phyloP scores from a whole-genome alignment of 2,113 vertebrate genomes.

The Platysteira castanea region DNA sequence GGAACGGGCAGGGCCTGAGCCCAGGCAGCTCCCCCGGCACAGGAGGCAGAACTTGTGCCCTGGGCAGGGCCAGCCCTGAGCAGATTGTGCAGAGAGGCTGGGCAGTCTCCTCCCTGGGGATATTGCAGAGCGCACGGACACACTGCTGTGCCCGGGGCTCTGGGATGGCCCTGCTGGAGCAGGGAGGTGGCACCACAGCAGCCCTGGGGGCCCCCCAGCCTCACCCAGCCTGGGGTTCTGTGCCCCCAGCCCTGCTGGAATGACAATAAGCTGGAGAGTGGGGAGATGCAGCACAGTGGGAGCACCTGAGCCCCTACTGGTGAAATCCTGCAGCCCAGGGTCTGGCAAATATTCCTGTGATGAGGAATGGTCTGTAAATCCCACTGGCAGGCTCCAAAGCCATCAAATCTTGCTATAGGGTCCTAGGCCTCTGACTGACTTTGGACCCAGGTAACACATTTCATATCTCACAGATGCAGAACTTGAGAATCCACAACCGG shows the following conservation, averaged over 20 bases:
- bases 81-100: too few relatives aligned
- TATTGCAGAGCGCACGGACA: not conserved
- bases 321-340: not conserved
- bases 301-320: not conserved
- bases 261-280: not conserved
- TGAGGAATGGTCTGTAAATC: not conserved
- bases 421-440: not conserved
- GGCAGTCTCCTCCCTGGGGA: not conserved
- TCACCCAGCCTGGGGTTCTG: fast-evolving
- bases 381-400: not conserved
- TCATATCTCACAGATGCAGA: not conserved
- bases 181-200: not conserved
- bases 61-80: too few relatives aligned
- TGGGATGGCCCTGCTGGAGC: not conserved
- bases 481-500: not conserved
- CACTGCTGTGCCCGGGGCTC: not conserved
- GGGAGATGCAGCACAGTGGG: not conserved
- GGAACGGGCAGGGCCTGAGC: too few relatives aligned
- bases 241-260: not conserved
- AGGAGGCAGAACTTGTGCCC: too few relatives aligned
- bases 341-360: not conserved
- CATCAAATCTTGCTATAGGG: not conserved
- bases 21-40: too few relatives aligned
- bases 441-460: not conserved
- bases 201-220: not conserved